phyloP scores from a whole-genome alignment of 2,797 vertebrate species.

The Enteromius argenteus region DNA sequence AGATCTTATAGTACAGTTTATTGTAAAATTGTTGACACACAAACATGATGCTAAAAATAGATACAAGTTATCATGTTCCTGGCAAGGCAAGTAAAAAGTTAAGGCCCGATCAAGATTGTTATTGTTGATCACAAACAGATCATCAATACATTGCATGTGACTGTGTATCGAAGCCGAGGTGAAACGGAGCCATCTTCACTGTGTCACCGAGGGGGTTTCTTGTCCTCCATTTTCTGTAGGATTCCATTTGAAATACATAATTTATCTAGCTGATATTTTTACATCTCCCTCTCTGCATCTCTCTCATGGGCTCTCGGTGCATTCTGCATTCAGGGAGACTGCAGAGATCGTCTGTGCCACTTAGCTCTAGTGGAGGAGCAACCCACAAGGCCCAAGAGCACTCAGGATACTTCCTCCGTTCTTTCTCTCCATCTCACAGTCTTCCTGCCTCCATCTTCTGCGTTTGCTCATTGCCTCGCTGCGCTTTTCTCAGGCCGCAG shows the following conservation, averaged over 20 bases:
- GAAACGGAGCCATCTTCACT: slow-evolving; percentile 11
- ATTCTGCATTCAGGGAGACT: slow-evolving; percentile 4
- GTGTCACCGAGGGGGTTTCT: slow-evolving; percentile 6
- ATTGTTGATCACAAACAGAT: not conserved
- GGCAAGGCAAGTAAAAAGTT: not conserved
- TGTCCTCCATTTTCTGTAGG: slow-evolving; percentile 50
- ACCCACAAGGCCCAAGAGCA: slow-evolving; percentile 42
- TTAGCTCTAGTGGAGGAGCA: slow-evolving; percentile 15
- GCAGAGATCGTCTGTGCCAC: not conserved
- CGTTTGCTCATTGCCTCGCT: slow-evolving; percentile 5
- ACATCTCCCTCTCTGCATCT: slow-evolving; percentile 11
- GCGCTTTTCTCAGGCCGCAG: slow-evolving; percentile 44
- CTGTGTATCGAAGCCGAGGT: not conserved
- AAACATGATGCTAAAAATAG: not conserved
- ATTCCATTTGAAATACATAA: slow-evolving; percentile 55
- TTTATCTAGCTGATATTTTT: slow-evolving; percentile 54
- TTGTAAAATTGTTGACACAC: not conserved
- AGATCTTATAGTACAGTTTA: not conserved
- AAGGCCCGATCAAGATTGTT: not conserved
- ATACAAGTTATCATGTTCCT: not conserved
- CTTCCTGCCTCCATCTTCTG: slow-evolving; percentile 16
- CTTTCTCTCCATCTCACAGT: not conserved
- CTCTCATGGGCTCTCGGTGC: slow-evolving; percentile 8
- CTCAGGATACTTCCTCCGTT: slow-evolving; percentile 19
- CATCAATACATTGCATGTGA: no score